These are phyloP conservation scores for Macrotus californicus DNA, from an alignment of 2,113 vertebrate species.

Conservation along the genomic window DNA sequence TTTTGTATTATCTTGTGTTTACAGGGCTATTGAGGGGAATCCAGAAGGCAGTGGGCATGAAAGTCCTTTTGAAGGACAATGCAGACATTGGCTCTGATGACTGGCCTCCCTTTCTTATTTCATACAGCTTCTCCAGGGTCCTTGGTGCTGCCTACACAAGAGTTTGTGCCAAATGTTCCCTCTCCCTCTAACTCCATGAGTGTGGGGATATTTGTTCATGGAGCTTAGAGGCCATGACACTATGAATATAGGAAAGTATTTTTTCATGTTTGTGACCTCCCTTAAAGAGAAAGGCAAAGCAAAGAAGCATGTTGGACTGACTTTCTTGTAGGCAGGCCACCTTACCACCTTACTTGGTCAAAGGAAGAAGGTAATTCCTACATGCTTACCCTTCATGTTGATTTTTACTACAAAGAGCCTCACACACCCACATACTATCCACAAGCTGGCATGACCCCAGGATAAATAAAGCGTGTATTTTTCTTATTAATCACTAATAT, in stretches of 20 bases:
- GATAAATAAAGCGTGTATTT: constrained; percentile 49
- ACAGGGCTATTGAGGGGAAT: neutral
- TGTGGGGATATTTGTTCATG: neutral
- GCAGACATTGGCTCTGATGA: neutral
- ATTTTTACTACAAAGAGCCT: constrained; percentile 39
- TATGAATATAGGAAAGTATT: neutral
- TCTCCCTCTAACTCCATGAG: neutral
- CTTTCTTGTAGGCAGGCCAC: too few species aligned
- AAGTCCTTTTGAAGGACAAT: neutral
- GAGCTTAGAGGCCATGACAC: neutral
- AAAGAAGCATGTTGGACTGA: neutral
- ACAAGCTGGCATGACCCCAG: constrained; percentile 40
- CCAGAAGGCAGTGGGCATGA: too few species aligned
- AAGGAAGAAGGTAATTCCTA: neutral
- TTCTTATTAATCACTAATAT: constrained; percentile 60
- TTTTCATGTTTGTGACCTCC: neutral
- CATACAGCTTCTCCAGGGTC: neutral
- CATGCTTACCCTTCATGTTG: neutral
- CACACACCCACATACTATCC: constrained; percentile 7
- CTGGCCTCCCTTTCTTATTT: neutral
- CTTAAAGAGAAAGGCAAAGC: neutral
- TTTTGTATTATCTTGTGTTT: neutral
- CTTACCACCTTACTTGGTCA: constrained; percentile 21
- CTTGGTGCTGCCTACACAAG: neutral
- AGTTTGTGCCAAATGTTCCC: neutral